phyloP scores from a whole-genome alignment of 2,113 vertebrate genomes.

The Acrocephalus kingi region DNA sequence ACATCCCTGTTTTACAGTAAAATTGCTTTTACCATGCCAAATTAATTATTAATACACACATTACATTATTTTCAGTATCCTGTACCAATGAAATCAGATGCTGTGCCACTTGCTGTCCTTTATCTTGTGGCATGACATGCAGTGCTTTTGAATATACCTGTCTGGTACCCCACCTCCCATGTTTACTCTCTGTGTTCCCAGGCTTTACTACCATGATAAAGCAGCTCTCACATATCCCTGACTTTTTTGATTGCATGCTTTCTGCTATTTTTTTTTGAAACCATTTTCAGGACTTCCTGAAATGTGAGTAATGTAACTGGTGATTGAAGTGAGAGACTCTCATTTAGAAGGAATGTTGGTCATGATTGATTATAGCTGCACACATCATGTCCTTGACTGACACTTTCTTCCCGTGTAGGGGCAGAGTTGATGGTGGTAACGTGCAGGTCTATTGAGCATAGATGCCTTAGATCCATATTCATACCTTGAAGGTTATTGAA shows the following conservation, averaged over 20 bases:
- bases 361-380: background rate
- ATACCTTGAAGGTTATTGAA: background rate
- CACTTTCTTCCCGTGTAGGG: rapidly evolving
- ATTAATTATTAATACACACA: slow-evolving; percentile 19
- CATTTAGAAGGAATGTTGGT: background rate
- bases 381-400: rapidly evolving
- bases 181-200: background rate
- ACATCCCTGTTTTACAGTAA: background rate
- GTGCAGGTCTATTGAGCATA: background rate
- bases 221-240: background rate
- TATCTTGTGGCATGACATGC: background rate
- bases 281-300: background rate
- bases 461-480: rapidly evolving
- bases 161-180: background rate
- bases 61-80: slow-evolving; percentile 13
- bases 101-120: background rate
- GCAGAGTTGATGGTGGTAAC: background rate
- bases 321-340: background rate
- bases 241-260: background rate
- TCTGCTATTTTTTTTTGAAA: background rate
- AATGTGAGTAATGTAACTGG: background rate
- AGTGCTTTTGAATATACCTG: background rate
- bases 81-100: background rate
- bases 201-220: background rate
- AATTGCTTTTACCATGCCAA: background rate